Evolutionary conservation across 1,140 invertebrate species (phyloP), one percentile per base, ranked within the genome.

Genomic region (Yoshiicerus persimilis): DNA sequence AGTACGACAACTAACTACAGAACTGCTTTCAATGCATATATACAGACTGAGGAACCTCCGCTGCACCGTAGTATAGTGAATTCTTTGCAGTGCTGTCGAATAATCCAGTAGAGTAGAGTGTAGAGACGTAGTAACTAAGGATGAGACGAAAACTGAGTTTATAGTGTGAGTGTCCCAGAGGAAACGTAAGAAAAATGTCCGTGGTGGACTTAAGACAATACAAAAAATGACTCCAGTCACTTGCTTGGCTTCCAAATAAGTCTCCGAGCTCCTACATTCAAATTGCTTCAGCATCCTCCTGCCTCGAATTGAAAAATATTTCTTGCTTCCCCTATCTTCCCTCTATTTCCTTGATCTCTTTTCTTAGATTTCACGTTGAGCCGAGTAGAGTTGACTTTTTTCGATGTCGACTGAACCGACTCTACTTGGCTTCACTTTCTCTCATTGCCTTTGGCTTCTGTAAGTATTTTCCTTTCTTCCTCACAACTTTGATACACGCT

Each of bases 161-260:
- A 88, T 84, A 88, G 84, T 88, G 87, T 84, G 32, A 64, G 25
- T 87, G 87, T 88, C 87, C 87, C 66, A 34, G 27, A 84, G 87
- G 87, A 80, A 32, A 23, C 87, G 87, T 88, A 88, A 88, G 87
- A 88, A 84, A 88, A 88, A 88, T 88, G 87, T 62, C 66, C 34
- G 84, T 86, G 87, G 87, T 88, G 87, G 87, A 88, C 87, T 86
- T 88, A 86, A 86, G 87, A 88, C 87, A 86, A 88, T 88, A 84
- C 36, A 86, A 88, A 88, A 88, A 88, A 88, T 88, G 87, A 88
- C 87, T 85, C 36, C 20, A 86, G 87, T 88, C 84, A 88, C 84
- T 88, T 86, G 34, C 87, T 75, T 77, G 39, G 87, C 87, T 88
- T 62, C 84, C 84, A 88, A 86, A 86, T 86, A 88, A 88, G 84